Evolutionary conservation across 2,888 invertebrate species (phyloP), one percentile per base, ranked within the genome.

Genomic region (Slavum lentiscoides): DNA sequence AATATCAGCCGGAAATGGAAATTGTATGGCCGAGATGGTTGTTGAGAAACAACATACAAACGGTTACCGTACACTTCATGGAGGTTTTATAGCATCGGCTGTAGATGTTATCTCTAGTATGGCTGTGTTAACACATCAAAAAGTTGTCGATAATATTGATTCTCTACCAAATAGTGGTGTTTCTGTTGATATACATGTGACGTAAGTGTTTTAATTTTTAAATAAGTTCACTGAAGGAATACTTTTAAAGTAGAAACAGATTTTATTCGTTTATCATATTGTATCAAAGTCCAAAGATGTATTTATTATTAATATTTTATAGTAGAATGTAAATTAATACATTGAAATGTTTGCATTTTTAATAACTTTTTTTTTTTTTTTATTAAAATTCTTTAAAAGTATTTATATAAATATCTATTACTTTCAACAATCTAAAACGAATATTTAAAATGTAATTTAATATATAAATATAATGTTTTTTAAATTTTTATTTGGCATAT

Each of bases 21-120:
- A 88, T 73, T 92, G 94, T 86, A 86, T 89, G 49, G 94, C 93
- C 23, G 92, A 95, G 86, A 90, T 96, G 85, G 90, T 89, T 84
- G 91, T 96, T 0, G 89, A 88, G 0, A 88, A 91, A 6, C 92
- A 93, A 83, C 93, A 95, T 85, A 87, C 92, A 2, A 97, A 97
- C 87, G 87, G 88, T 19, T 83, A 83, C 11, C 94, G 94, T 0
- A 90, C 91, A 0, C 86, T 97, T 7, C 97, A 97, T 85, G 96
- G 96, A 3, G 97, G 95, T 9, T 91, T 94, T 84, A 93, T 93
- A 6, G 92, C 94, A 5, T 93, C 94, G 0, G 86, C 96, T 15
- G 91, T 94, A 0, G 94, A 94, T 85, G 88, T 88, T 76, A 86
- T 96, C 37, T 95, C 96, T 0, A 92, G 93, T 0, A 91, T 91